A percentile compares a stretch with the other conserved stretches of the same genome.
Evolutionary conservation across 2,113 vertebrate species (phyloP).

Genomic region (Colaptes auratus): DNA sequence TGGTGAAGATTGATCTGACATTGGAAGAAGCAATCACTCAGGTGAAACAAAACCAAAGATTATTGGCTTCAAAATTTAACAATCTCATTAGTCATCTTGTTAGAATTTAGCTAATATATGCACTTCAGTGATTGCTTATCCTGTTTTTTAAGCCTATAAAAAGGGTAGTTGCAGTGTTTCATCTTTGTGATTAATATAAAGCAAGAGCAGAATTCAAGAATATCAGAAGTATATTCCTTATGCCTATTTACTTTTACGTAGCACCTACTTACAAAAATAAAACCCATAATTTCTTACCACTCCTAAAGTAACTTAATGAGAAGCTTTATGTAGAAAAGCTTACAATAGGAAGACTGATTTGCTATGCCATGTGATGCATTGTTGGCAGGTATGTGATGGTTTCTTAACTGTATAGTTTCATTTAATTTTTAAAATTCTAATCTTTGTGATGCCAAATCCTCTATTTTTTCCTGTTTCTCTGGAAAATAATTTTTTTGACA

Average conservation of each 20-base stretch:
- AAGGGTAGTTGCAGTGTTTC: conserved; percentile 23
- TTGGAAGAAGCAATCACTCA: conserved; percentile 14
- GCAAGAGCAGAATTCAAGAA: conserved; percentile 39
- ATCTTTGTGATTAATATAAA: neutral
- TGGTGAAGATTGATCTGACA: neutral
- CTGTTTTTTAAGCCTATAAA: conserved; percentile 45
- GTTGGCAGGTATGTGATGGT: neutral
- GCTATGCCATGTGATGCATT: neutral
- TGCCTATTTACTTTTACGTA: conserved; percentile 49
- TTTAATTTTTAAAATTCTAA: neutral
- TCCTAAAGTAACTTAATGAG: conserved; percentile 13
- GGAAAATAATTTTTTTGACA: neutral
- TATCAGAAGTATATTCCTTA: conserved; percentile 4
- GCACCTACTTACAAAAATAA: conserved; percentile 27
- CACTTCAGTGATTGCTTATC: conserved; percentile 53
- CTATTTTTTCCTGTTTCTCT: neutral
- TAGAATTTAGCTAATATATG: conserved; percentile 61
- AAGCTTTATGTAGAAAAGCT: conserved; percentile 26
- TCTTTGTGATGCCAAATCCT: neutral
- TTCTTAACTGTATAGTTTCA: conserved; percentile 9
- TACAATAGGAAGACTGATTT: neutral
- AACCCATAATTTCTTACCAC: conserved; percentile 11
- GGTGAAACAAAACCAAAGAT: conserved; percentile 39
- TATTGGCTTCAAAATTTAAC: conserved; percentile 64
- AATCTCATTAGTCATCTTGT: conserved; percentile 56